Evolutionary conservation across 2,797 vertebrate genomes (phyloP).

Genomic region (Mormyrops attenuatus): DNA sequence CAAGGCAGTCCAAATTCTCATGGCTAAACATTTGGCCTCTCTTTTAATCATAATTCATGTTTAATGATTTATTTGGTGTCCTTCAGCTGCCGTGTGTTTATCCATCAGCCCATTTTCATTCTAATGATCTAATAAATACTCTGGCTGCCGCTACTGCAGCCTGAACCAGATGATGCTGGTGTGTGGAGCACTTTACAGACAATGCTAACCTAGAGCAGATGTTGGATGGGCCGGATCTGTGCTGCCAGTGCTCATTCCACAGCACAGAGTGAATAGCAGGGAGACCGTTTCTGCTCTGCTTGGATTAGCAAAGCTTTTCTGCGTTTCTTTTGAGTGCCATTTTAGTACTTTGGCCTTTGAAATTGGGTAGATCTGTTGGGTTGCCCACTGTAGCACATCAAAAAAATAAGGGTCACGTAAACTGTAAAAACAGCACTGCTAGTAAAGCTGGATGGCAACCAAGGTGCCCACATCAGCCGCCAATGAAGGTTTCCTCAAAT

Average conservation of each 20-base stretch:
- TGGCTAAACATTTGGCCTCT: background rate
- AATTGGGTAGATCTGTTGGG: background rate
- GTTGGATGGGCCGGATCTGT: slow-evolving; percentile 20
- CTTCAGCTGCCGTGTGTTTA: background rate
- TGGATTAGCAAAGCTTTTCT: background rate
- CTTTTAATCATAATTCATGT: background rate
- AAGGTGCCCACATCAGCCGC: background rate
- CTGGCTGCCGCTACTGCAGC: slow-evolving; percentile 9
- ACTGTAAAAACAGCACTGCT: background rate
- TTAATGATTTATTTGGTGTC: background rate
- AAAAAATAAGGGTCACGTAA: background rate
- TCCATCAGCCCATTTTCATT: background rate
- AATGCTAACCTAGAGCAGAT: slow-evolving; percentile 35
- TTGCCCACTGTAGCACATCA: background rate
- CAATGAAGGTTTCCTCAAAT: background rate
- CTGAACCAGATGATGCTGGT: slow-evolving; percentile 22
- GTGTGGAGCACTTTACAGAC: slow-evolving; percentile 24
- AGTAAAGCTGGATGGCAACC: background rate
- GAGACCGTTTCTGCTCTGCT: background rate
- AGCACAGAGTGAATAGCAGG: slow-evolving; percentile 33
- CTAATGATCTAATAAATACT: slow-evolving; percentile 1
- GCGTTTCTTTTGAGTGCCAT: background rate
- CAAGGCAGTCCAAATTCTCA: background rate
- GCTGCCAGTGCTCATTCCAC: slow-evolving; percentile 22
- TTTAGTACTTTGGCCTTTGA: background rate